Base-by-base conservation (phyloP, 1,140 invertebrate genomes). In the Papilio xuthus region DNA sequence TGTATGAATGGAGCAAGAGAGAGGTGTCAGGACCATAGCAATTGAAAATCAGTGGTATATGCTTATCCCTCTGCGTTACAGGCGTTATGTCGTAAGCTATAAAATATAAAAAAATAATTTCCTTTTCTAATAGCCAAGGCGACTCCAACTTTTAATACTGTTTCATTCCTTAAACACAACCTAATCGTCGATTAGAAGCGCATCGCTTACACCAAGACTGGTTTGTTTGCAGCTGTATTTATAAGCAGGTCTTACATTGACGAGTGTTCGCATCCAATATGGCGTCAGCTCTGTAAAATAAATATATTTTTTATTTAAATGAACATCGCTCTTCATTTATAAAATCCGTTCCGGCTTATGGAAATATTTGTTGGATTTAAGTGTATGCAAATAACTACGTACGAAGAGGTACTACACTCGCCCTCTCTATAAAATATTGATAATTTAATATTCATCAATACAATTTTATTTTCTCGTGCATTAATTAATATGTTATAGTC, bases 311-410 rank as follows among this genome's bases (percentile, higher is more conserved):
- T 63, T 63, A 26, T 63, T 67, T 28, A 32, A 67, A 67, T 67
- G 60, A 28, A 67, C 60, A 67, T 67, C 60, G 60, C 60, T 67
- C 26, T 67, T 67, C 60, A 67, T 67, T 67, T 67, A 67, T 67
- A 28, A 67, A 67, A 67, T 67, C 60, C 60, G 60, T 67, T 67
- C 60, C 60, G 60, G 60, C 60, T 67, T 67, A 67, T 67, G 60
- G 60, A 18, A 67, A 67, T 67, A 67, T 67, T 67, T 67, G 60
- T 67, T 67, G 60, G 60, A 67, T 67, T 32, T 67, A 67, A 67
- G 60, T 67, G 60, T 26, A 67, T 67, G 60, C 60, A 67, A 67
- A 60, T 60, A 60, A 60, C 53, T 56, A 56, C 53, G 53, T 56
- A 20, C 56, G 23, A 26, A 60, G 23, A 60, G 23, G 10, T 15